These are phyloP conservation scores for Oryzias curvinotus DNA, from an alignment of 2,113 vertebrate genomes.

Conservation along the genomic window DNA sequence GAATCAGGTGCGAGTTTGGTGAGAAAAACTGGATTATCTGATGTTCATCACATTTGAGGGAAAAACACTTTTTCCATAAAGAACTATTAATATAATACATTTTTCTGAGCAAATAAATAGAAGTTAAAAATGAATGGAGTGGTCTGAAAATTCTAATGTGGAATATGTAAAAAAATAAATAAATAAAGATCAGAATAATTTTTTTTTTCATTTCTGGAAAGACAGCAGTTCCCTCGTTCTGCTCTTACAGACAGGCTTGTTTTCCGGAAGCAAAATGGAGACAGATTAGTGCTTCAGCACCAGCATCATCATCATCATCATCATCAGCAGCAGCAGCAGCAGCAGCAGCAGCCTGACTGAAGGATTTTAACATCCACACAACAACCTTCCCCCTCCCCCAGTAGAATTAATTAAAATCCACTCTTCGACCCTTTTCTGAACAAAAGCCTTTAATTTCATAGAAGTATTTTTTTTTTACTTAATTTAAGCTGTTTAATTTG, in stretches of 20 bases:
- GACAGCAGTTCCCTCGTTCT: not conserved
- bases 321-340: not conserved
- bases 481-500: not conserved
- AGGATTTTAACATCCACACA: slow-evolving; percentile 43
- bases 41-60: no score
- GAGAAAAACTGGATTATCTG: no score
- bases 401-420: not conserved
- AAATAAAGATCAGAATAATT: no score
- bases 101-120: no score
- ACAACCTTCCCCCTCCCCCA: slow-evolving; percentile 22
- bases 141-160: no score
- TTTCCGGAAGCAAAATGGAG: slow-evolving; percentile 55
- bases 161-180: no score
- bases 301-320: slow-evolving; percentile 6
- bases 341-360: slow-evolving; percentile 17
- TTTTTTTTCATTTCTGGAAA: not conserved
- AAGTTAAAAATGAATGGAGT: no score
- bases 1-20: no score
- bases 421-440: not conserved
- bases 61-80: no score
- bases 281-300: slow-evolving; percentile 50
- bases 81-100: no score
- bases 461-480: not conserved
- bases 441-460: not conserved
- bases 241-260: slow-evolving; percentile 15